Conservation (phyloP, 2,113 vertebrate species). For the Paradisaea rubra region DNA sequence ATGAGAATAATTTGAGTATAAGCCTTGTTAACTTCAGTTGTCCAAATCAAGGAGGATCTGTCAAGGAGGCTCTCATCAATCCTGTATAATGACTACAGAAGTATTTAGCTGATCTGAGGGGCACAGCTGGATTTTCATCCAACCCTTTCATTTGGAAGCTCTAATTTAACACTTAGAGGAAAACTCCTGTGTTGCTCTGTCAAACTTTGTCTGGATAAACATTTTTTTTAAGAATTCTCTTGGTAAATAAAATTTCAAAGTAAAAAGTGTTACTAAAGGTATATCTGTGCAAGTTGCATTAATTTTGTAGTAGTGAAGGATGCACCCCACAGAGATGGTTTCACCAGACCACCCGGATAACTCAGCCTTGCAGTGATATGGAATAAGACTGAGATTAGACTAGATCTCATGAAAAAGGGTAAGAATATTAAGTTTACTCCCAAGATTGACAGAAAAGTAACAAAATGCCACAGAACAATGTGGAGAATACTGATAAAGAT, state of each 20-base stretch:
- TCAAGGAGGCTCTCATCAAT: conserved; percentile 56
- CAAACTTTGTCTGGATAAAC: conserved; percentile 20
- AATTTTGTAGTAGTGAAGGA: neutral
- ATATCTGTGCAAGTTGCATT: neutral
- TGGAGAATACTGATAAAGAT: neutral
- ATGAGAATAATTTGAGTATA: neutral
- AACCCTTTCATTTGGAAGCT: conserved; percentile 39
- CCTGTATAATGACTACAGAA: conserved; percentile 40
- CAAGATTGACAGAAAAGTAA: neutral
- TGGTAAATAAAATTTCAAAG: conserved; percentile 1
- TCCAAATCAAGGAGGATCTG: conserved; percentile 45
- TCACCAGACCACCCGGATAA: neutral
- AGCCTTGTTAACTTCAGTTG: conserved; percentile 17
- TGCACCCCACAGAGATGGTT: neutral
- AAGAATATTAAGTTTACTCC: neutral
- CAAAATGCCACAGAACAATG: neutral
- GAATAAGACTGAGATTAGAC: neutral
- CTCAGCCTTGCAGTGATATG: neutral
- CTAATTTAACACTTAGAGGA: conserved; percentile 49
- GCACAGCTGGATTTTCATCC: conserved; percentile 60
- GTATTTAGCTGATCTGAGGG: conserved; percentile 45
- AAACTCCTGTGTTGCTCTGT: conserved; percentile 24
- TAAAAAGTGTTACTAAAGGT: neutral
- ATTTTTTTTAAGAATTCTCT: neutral
- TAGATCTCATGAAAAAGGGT: neutral